phyloP scores from a whole-genome alignment of 2,888 invertebrate genomes.

The Platerodrilus igneus region DNA sequence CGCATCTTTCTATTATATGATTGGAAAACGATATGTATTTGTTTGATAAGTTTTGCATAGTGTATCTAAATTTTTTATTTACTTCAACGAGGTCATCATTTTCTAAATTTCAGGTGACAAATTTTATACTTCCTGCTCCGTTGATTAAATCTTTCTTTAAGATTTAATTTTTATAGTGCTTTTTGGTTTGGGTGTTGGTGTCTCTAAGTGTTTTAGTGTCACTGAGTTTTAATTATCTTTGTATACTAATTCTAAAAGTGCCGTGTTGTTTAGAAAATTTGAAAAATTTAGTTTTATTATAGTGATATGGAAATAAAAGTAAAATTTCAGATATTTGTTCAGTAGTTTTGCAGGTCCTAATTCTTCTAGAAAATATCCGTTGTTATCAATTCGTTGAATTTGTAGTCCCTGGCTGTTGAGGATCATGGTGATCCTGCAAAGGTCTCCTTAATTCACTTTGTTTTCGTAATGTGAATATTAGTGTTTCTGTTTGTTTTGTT shows the following conservation, averaged over 20 bases:
- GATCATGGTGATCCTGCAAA: slow-evolving; percentile 4
- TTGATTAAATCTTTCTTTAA: slow-evolving; percentile 18
- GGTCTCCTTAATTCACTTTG: slow-evolving; percentile 3
- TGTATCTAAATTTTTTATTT: slow-evolving; percentile 15
- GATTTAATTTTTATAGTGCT: slow-evolving; percentile 23
- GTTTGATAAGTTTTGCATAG: slow-evolving; percentile 17
- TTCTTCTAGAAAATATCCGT: slow-evolving; percentile 22
- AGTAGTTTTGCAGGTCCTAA: slow-evolving; percentile 19
- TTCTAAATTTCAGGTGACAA: slow-evolving; percentile 21
- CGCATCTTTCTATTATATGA: slow-evolving; percentile 19
- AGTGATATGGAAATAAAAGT: slow-evolving; percentile 25
- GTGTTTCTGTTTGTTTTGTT: slow-evolving; percentile 2
- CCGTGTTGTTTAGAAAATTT: slow-evolving; percentile 17
- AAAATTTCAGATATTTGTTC: slow-evolving; percentile 23
- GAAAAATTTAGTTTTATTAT: slow-evolving; percentile 21
- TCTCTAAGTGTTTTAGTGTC: slow-evolving; percentile 11
- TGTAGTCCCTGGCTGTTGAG: slow-evolving; percentile 4
- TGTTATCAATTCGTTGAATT: slow-evolving; percentile 11
- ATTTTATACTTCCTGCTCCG: slow-evolving; percentile 19
- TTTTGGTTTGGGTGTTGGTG: slow-evolving; percentile 24
- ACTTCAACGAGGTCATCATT: no score
- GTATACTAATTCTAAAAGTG: slow-evolving; percentile 16
- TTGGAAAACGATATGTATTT: slow-evolving; percentile 20
- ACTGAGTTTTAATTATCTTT: neutral
- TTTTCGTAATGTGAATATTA: slow-evolving; percentile 6